Evolutionary conservation across 1,140 invertebrate genomes (phyloP).

Genomic region (Eumaeus atala): DNA sequence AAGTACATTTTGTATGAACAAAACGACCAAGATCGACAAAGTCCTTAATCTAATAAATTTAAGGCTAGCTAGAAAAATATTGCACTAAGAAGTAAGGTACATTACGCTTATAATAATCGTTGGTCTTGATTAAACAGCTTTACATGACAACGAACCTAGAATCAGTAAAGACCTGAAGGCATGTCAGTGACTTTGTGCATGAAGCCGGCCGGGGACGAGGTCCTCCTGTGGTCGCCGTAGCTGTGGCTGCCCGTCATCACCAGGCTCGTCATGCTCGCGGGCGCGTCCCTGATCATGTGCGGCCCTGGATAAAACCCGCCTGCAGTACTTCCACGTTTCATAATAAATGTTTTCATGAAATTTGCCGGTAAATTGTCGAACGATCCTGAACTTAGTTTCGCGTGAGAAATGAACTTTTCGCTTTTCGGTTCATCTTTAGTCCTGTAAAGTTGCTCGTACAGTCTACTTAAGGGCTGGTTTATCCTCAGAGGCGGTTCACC

Average conservation of each 20-base stretch:
- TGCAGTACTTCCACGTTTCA: conserved; percentile 76
- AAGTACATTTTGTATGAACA: conserved; percentile 67
- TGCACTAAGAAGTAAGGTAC: conserved; percentile 48
- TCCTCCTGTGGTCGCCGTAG: conserved; percentile 59
- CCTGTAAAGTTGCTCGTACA: conserved; percentile 41
- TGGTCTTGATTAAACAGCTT: conserved; percentile 42
- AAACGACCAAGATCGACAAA: conserved; percentile 65
- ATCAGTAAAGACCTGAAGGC: conserved; percentile 81
- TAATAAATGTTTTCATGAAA: conserved; percentile 72
- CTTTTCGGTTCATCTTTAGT: conserved; percentile 57
- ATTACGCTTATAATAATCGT: conserved; percentile 64
- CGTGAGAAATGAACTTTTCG: conserved; percentile 52
- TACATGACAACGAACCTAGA: neutral
- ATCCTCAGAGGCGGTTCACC: conserved; percentile 56
- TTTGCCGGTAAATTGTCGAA: conserved; percentile 50
- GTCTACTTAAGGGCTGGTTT: conserved; percentile 45
- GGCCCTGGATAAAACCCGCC: conserved; percentile 77
- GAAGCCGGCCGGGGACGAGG: conserved; percentile 51
- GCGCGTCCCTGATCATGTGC: conserved; percentile 57
- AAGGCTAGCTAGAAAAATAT: conserved; percentile 19
- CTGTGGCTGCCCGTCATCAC: conserved; percentile 58
- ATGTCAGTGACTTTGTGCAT: conserved; percentile 80
- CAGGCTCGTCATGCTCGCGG: conserved; percentile 60
- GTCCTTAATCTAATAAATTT: conserved; percentile 25
- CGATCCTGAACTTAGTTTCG: conserved; percentile 50